Evolutionary conservation across 2,888 invertebrate genomes (phyloP), one percentile per base, ranked within the genome.

Genomic region (Buathra laborator): DNA sequence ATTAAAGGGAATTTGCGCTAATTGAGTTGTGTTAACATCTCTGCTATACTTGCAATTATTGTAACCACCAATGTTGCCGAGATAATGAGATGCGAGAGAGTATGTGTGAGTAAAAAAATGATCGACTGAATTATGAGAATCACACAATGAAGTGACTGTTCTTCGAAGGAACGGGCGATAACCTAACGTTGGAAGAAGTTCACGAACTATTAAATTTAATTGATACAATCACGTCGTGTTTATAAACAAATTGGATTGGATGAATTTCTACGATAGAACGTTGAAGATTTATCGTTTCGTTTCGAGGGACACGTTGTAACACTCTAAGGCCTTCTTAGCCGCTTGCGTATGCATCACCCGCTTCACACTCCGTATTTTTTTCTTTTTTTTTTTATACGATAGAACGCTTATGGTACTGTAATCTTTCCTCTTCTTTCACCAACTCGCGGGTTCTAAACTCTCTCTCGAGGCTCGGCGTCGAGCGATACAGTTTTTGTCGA

Each of bases 91-190:
- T 44, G 59, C 56, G 71, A 16, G 72, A 83, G 37, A 37, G 37
- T 37, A 9, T 9, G 29, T 37, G 78, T 68, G 51, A 44, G 66
- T 51, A 43, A 46, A 59, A 78, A 80, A 59, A 19, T 24, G 12
- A n/a, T 24, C 53, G 29, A 67, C 44, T 84, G 29, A 68, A 75
- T 81, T 83, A 84, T 86, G 85, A 86, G 87, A 85, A 81, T 87
- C 44, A 70, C 19, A 90, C 87, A 91, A 89, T 78, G 89, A 71
- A 24, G 62, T 75, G 76, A 81, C 87, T 91, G 89, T 90, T 89
- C 76, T 68, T 71, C 75, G 67, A 72, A 62, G 37, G 75, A 77
- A 86, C 86, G 71, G 44, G 81, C 86, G 90, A 91, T 90, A 90
- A 90, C 87, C 87, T 80, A 51, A 10, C 67, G 83, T 81, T 86